Evolutionary conservation across 2,113 vertebrate species (phyloP).

Genomic region (Parotia lawesii): DNA sequence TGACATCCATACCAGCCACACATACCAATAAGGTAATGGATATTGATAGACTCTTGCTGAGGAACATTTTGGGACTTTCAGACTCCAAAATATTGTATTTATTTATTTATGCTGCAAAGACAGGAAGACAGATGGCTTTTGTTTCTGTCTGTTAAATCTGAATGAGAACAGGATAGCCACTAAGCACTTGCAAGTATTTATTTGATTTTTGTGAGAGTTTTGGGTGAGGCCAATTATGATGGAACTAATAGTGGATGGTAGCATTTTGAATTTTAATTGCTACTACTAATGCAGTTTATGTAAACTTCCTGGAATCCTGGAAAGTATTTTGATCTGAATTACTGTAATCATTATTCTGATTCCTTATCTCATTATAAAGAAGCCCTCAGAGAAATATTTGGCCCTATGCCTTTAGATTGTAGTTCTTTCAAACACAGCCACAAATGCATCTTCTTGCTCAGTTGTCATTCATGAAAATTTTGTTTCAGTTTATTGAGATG

Average conservation of each 20-base stretch:
- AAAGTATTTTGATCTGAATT: constrained; percentile 33
- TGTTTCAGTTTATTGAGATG: background rate
- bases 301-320: constrained; percentile 47
- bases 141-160: background rate
- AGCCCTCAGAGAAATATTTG: background rate
- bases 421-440: background rate
- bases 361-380: constrained; percentile 29
- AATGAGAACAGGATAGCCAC: background rate
- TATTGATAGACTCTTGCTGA: constrained; percentile 25
- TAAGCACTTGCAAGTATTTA: background rate
- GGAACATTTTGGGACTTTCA: constrained; percentile 14
- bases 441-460: constrained; percentile 9
- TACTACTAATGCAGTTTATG: background rate
- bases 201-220: background rate
- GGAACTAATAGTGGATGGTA: background rate
- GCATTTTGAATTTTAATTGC: background rate
- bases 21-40: constrained; percentile 13
- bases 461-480: background rate
- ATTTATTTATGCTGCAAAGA: constrained; percentile 23
- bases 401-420: background rate
- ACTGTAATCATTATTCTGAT: constrained; percentile 21
- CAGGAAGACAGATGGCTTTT: background rate
- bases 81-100: background rate
- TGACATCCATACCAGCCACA: background rate
- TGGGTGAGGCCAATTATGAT: background rate